Evolutionary conservation across 2,888 invertebrate genomes (phyloP), one percentile per base, ranked within the genome.

Genomic region (Stenurella melanura): DNA sequence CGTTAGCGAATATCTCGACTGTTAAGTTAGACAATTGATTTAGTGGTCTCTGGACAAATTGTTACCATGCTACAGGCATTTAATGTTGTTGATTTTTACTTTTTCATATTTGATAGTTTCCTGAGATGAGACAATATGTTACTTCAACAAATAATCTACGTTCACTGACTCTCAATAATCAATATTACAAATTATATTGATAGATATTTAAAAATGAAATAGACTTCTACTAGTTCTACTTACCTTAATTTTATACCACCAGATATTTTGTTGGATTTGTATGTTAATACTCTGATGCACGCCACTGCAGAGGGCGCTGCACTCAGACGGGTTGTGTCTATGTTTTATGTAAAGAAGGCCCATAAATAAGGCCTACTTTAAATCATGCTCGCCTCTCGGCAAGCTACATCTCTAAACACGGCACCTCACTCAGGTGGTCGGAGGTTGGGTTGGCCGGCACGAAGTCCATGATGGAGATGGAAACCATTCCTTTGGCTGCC

Each of bases 261-360:
- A 50, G 15, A 50, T 50, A 50, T 50, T 50, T 6, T 34, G 3
- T 6, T 50, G n/a, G 6, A n/a, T 38, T 1, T 1, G 42, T 12
- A 15, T 12, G n/a, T 50, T n/a, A n/a, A 19, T 58, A 19, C 11
- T 11, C 18, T 18, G 58, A 77, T 56, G 82, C 80, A 84, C 86
- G 86, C 85, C 86, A 85, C 85, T 87, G 86, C 78, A 84, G 87
- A 87, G 88, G 87, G 87, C 88, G 87, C 86, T 89, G 88, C 87
- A 87, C 88, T 87, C 87, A 74, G 80, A 83, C 86, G 85, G 85
- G 83, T 85, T 86, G 87, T 86, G 87, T 87, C 87, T 88, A 87
- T 88, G 88, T 88, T 88, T 88, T 87, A 89, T 89, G 88, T 87
- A 87, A 88, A 88, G 87, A 81, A 88, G 88, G 83, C 84, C 83